Evolutionary conservation across 2,113 vertebrate genomes (phyloP).

Genomic region (Trematocara unimaculatum): DNA sequence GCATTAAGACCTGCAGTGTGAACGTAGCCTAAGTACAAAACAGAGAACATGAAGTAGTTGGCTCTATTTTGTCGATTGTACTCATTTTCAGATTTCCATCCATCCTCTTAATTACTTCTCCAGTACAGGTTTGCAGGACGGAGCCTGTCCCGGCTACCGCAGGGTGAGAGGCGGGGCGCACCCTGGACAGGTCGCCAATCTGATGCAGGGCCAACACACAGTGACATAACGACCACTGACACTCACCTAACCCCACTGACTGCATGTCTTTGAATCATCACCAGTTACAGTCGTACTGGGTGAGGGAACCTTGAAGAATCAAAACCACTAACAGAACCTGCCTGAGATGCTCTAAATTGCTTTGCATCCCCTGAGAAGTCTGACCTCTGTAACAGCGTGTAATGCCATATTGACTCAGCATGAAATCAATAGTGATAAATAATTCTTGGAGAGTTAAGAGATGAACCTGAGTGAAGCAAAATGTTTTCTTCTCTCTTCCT

Average conservation of each 20-base stretch:
- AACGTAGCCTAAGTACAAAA: fast-evolving
- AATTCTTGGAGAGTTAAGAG: background rate
- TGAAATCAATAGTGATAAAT: background rate
- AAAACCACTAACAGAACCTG: background rate
- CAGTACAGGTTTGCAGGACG: background rate
- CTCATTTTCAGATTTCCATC: background rate
- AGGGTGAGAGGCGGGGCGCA: background rate
- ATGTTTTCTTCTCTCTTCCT: background rate
- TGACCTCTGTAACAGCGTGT: background rate
- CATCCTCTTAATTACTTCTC: background rate
- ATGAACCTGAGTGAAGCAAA: background rate
- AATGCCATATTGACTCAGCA: background rate
- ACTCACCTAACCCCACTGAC: background rate
- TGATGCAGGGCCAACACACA: background rate
- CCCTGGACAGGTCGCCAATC: background rate
- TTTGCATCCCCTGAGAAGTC: background rate
- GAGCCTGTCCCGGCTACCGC: background rate
- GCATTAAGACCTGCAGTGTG: too few relatives aligned
- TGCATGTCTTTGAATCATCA: background rate
- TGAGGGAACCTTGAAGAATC: background rate
- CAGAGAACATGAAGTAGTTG: background rate
- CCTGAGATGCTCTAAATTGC: background rate
- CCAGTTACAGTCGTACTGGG: background rate
- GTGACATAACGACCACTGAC: background rate
- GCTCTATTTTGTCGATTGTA: background rate